These are phyloP conservation scores for Poicephalus gulielmi DNA, from an alignment of 2,113 vertebrate genomes.

Conservation along the genomic window DNA sequence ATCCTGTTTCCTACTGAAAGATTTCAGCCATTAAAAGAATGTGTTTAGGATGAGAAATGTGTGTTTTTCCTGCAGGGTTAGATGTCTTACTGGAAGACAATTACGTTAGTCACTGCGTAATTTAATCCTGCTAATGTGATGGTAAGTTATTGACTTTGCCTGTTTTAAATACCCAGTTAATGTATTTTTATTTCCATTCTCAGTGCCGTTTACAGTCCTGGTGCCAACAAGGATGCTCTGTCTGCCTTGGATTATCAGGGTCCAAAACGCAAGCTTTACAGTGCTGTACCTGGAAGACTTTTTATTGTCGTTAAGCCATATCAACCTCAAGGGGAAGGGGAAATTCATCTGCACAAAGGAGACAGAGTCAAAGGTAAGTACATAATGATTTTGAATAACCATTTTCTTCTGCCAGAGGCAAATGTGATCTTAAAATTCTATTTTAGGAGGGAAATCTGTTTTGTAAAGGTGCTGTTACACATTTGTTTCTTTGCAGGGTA, in stretches of 20 bases:
- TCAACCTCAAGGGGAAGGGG: constrained; percentile 89
- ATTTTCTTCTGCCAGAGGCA: background rate
- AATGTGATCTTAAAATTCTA: background rate
- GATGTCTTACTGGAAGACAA: background rate
- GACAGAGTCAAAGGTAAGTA: constrained; percentile 94
- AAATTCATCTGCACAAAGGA: constrained; percentile 91
- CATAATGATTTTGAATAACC: background rate
- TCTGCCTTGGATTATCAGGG: constrained; percentile 77
- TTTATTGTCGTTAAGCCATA: constrained; percentile 90
- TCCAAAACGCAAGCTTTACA: constrained; percentile 92
- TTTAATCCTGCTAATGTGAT: background rate
- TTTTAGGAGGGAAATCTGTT: background rate
- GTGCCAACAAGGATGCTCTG: constrained; percentile 74
- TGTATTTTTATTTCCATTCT: background rate
- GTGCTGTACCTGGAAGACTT: constrained; percentile 90
- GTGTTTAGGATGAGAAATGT: background rate
- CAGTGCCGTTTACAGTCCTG: constrained; percentile 75
- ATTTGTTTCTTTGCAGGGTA: background rate
- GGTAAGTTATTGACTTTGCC: background rate
- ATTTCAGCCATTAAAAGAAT: background rate
- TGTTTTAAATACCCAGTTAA: background rate
- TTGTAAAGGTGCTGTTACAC: background rate
- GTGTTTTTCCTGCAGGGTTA: background rate
- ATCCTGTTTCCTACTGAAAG: background rate
- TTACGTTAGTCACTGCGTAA: background rate